A percentile compares a stretch with the other conserved stretches of the same genome.
phyloP scores from a whole-genome alignment of 1,140 invertebrate genomes.

The Camponotus floridanus region DNA sequence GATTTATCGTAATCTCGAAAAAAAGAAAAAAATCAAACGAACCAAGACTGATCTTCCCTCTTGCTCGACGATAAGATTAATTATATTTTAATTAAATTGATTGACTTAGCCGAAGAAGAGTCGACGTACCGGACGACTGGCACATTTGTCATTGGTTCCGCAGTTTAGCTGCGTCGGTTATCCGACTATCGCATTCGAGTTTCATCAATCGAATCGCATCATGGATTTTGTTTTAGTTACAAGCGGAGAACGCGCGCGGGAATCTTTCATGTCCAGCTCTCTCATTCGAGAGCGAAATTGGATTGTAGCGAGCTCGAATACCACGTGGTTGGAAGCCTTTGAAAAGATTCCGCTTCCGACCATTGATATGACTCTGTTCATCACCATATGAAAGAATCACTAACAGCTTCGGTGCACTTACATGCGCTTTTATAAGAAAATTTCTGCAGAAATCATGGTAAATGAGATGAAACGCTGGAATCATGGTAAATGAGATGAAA shows the following conservation, averaged over 20 bases:
- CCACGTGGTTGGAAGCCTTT: slow-evolving; percentile 41
- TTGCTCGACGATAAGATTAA: not conserved
- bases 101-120: slow-evolving; percentile 12
- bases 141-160: not conserved
- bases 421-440: slow-evolving; percentile 20
- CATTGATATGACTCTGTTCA: slow-evolving; percentile 34
- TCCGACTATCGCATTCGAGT: slow-evolving; percentile 40
- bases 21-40: not conserved
- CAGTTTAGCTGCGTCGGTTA: not conserved
- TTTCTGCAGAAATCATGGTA: not conserved
- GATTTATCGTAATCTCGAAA: not conserved
- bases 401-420: not conserved
- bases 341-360: slow-evolving; percentile 46
- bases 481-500: not conserved
- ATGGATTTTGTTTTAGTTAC: slow-evolving; percentile 56
- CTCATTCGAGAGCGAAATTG: slow-evolving; percentile 47
- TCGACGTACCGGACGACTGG: slow-evolving; percentile 16
- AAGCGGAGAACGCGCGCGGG: slow-evolving; percentile 27
- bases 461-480: not conserved
- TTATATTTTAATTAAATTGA: slow-evolving; percentile 41
- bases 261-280: slow-evolving; percentile 49
- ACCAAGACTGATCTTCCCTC: not conserved
- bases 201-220: slow-evolving; percentile 50
- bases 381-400: slow-evolving; percentile 38
- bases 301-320: slow-evolving; percentile 57